These are phyloP conservation scores for Latheticus oryzae DNA, from an alignment of 2,888 invertebrate species.

Conservation along the genomic window DNA sequence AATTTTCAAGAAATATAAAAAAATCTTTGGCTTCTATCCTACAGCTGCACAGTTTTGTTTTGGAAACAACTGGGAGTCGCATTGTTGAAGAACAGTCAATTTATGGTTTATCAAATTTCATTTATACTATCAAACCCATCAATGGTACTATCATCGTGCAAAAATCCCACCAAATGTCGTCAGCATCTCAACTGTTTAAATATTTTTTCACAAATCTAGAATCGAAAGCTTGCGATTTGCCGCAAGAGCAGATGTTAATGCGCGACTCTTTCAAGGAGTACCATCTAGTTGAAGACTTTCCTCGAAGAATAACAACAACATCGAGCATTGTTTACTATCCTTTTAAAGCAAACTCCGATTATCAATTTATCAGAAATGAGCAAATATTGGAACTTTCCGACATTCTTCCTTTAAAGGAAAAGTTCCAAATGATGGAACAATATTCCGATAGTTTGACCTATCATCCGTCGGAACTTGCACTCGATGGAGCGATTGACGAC, in stretches of 20 bases:
- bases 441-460: constrained; percentile 54
- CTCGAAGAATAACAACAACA: constrained; percentile 49
- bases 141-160: constrained; percentile 54
- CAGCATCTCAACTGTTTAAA: constrained; percentile 53
- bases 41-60: constrained; percentile 58
- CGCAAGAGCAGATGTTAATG: constrained; percentile 53
- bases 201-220: constrained; percentile 53
- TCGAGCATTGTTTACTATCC: constrained; percentile 54
- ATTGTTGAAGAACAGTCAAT: constrained; percentile 60
- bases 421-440: too few relatives aligned
- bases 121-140: constrained; percentile 57
- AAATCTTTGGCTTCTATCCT: constrained; percentile 63
- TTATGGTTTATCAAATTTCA: constrained; percentile 60
- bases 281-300: constrained; percentile 45
- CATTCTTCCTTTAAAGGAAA: too few relatives aligned
- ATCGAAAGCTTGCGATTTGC: constrained; percentile 53
- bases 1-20: constrained; percentile 64
- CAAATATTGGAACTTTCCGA: too few relatives aligned
- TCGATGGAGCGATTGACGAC: constrained; percentile 51
- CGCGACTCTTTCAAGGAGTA: constrained; percentile 52
- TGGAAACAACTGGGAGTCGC: too few relatives aligned
- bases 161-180: constrained; percentile 56
- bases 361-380: constrained; percentile 61
- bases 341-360: constrained; percentile 54
- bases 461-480: constrained; percentile 38